Evolutionary conservation across 2,113 vertebrate species (phyloP).

Genomic region (Nanorana parkeri): DNA sequence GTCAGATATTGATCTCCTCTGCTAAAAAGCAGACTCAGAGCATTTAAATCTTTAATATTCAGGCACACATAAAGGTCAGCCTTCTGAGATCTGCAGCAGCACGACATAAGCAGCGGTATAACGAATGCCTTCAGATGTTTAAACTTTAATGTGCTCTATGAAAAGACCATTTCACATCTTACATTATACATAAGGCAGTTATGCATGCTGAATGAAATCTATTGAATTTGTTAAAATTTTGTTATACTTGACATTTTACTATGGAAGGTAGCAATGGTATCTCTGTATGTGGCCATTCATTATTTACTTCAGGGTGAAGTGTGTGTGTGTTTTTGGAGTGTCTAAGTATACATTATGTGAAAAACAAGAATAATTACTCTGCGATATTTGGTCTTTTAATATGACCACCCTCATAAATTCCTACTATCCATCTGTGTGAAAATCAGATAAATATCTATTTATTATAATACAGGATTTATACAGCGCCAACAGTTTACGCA

Average conservation of each 20-base stretch:
- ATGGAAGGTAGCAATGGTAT: neutral
- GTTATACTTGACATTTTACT: constrained; percentile 21
- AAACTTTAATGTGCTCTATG: constrained; percentile 31
- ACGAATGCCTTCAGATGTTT: constrained; percentile 29
- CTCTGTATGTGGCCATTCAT: neutral
- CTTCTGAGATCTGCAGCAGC: constrained; percentile 58
- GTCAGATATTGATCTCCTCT: neutral
- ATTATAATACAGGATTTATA: no score
- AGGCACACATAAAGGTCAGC: constrained; percentile 53
- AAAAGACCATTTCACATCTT: constrained; percentile 40
- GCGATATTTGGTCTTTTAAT: no score
- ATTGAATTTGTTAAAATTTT: neutral
- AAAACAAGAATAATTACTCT: no score
- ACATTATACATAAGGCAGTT: constrained; percentile 35
- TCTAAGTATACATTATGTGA: neutral
- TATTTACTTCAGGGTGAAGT: neutral
- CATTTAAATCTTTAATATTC: constrained; percentile 14
- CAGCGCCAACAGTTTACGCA: no score
- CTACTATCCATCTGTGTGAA: no score
- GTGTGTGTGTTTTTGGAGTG: neutral
- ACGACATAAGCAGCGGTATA: constrained; percentile 14
- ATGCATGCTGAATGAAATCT: neutral
- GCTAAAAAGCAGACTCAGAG: constrained; percentile 1
- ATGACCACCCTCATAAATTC: no score
- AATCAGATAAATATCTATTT: no score